These are phyloP conservation scores for Diorhabda elongata DNA, from an alignment of 1,140 invertebrate species.

Conservation along the genomic window DNA sequence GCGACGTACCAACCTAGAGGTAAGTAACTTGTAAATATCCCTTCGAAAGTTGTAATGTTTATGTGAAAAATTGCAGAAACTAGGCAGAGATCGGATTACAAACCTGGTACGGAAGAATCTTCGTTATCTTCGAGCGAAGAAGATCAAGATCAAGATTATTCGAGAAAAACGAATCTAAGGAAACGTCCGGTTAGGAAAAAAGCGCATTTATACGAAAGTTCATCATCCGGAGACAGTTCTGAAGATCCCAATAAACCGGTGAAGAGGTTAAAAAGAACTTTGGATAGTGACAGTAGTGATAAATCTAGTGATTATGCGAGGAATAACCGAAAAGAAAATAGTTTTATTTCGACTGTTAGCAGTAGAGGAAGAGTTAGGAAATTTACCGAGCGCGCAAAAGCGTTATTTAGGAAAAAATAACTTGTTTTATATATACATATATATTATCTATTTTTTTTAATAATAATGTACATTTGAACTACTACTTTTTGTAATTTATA, in stretches of 20 bases:
- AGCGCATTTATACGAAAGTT: slow-evolving; percentile 9
- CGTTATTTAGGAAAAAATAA: slow-evolving; percentile 35
- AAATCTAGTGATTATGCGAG: slow-evolving; percentile 1
- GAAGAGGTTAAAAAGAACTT: slow-evolving; percentile 47
- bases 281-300: slow-evolving; percentile 33
- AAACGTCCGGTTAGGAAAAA: slow-evolving; percentile 10
- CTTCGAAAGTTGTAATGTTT: no score
- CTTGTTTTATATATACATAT: neutral
- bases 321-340: slow-evolving; percentile 22
- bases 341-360: slow-evolving; percentile 62
- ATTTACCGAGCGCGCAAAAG: slow-evolving; percentile 72
- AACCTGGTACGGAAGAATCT: neutral
- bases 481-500: no score
- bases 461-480: no score
- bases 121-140: slow-evolving; percentile 4
- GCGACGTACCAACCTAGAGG: neutral
- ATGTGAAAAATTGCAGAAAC: neutral
- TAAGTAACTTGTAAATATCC: neutral
- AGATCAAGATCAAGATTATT: slow-evolving; percentile 3
- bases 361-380: slow-evolving; percentile 79
- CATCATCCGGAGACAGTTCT: slow-evolving; percentile 18
- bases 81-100: neutral
- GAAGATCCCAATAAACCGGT: slow-evolving; percentile 10
- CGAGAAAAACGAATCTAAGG: slow-evolving; percentile 15
- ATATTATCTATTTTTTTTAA: no score